A percentile compares a stretch with the other conserved stretches of the same genome.
phyloP scores from a whole-genome alignment of 2,888 invertebrate species.

The Tachina lurida region DNA sequence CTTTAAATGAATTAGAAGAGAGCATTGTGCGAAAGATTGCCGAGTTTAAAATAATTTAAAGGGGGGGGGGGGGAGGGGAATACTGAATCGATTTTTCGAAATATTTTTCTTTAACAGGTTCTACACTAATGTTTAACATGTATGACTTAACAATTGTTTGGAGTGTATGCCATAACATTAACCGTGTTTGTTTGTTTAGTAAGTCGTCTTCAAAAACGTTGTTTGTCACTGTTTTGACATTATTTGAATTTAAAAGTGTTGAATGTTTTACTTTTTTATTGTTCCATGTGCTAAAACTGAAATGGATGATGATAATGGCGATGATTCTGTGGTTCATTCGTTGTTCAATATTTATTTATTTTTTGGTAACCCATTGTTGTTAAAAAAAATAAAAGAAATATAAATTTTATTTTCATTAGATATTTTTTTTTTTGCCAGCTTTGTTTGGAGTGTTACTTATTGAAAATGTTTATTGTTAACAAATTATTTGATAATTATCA shows the following conservation, averaged over 20 bases:
- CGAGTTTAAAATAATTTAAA: too few species aligned
- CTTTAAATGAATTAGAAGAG: too few species aligned
- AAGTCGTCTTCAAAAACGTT: constrained; percentile 63
- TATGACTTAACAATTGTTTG: not conserved
- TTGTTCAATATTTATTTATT: constrained; percentile 28
- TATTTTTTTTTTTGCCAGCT: constrained; percentile 1
- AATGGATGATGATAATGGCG: constrained; percentile 32
- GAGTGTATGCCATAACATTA: constrained; percentile 47
- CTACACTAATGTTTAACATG: too few species aligned
- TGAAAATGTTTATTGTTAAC: constrained; percentile 64
- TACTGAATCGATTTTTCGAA: too few species aligned
- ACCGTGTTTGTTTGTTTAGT: constrained; percentile 41
- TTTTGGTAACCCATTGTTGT: constrained; percentile 29
- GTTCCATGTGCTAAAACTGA: constrained; percentile 28
- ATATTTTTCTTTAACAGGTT: too few species aligned
- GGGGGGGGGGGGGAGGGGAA: too few species aligned
- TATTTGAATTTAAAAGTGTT: constrained; percentile 63
- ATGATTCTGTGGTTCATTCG: constrained; percentile 9
- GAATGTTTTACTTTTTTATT: constrained; percentile 31
- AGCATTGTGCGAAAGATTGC: too few species aligned
- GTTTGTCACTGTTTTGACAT: constrained; percentile 65
- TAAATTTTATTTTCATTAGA: constrained; percentile 15
- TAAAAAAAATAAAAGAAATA: not conserved
- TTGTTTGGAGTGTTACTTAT: constrained; percentile 45
- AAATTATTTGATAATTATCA: constrained; percentile 66